Percentiles rank a stretch among this genome's conserved stretches.
Evolutionary conservation across 2,113 vertebrate genomes (phyloP).

Genomic region (Romanogobio albipinnatus): DNA sequence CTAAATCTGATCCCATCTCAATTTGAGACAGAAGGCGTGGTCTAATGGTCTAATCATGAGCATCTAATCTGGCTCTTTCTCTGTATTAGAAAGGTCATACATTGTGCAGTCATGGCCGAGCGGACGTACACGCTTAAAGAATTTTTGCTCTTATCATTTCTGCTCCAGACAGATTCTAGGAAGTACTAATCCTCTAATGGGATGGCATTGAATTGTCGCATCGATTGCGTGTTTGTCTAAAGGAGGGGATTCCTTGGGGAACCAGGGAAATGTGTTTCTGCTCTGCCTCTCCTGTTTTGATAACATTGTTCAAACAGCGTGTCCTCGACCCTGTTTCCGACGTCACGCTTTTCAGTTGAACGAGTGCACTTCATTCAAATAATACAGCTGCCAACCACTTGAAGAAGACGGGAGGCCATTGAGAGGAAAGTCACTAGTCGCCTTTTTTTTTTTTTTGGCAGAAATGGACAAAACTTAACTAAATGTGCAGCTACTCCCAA

Average conservation of each 20-base stretch:
- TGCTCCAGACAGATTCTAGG: constrained; percentile 45
- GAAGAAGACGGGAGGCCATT: not conserved
- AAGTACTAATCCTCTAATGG: constrained; percentile 62
- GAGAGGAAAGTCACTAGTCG: not conserved
- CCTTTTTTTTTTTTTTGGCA: not conserved
- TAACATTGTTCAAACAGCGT: constrained; percentile 48
- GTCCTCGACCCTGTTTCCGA: constrained; percentile 22
- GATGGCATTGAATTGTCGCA: constrained; percentile 55
- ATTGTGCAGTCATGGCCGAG: constrained; percentile 9
- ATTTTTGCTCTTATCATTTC: constrained; percentile 55
- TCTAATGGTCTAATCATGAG: constrained; percentile 23
- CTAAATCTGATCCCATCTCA: not conserved
- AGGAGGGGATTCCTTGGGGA: constrained; percentile 40
- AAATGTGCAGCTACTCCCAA: not conserved
- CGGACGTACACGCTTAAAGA: not conserved
- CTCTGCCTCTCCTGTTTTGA: constrained; percentile 41
- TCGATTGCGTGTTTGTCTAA: constrained; percentile 57
- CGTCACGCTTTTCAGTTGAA: constrained; percentile 7
- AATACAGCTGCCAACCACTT: not conserved
- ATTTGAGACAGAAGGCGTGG: not conserved
- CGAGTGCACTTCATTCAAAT: constrained; percentile 23
- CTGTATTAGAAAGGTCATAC: constrained; percentile 45
- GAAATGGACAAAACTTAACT: not conserved
- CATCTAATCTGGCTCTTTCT: constrained; percentile 31
- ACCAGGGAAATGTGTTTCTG: constrained; percentile 33